Base-by-base conservation (phyloP, 2,113 vertebrate species). In the Corythornis cristatus region DNA sequence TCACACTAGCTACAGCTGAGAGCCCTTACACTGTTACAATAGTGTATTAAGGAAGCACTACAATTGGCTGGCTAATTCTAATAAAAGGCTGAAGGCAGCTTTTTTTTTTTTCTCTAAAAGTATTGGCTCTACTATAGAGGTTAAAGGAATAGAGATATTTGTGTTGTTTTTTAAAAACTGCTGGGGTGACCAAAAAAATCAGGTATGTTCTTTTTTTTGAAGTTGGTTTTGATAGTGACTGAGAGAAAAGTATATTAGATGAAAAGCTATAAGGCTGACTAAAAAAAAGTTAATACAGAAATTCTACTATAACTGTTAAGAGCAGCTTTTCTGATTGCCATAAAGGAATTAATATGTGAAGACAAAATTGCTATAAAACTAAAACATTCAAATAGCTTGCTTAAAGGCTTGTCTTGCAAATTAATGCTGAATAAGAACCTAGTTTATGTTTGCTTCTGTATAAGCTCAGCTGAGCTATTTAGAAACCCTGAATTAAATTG, bases 141-240 rank as follows among this genome's bases (percentile, higher is more conserved):
- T 11, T 22, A 40, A 1, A 64, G 3, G 0, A 62, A 3, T 0
- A 50, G 6, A 56, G 3, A 15, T 1, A 8, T 23, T 9, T 5
- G 6, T 23, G 20, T 17, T 83, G 62, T 76, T 6, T 56, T 86
- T 48, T 25, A 43, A 8, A 89, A 62, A 20, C 1, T 0, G 10
- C 9, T 17, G 22, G 2, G 1, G 56, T 33, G 2, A 5, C 15
- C 46, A 45, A 33, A 35, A 15, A 31, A 23, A 20, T 10, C 3
- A 70, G 14, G 3, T 33, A 19, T 9, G 8, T 29, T 54, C 3
- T 14, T 65, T 65, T 93, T 91, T 48, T 64, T 35, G 0, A 72
- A 28, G 7, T 16, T 57, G 3, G 26, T 46, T 8, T 42, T 12
- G 22, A 22, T 9, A 48, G 6, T 16, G 64, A 19, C 12, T 8